A percentile compares a stretch with the other conserved stretches of the same genome.
phyloP scores from a whole-genome alignment of 37 sponge, comb jelly and placozoan genomes.

The Spongilla lacustris region DNA sequence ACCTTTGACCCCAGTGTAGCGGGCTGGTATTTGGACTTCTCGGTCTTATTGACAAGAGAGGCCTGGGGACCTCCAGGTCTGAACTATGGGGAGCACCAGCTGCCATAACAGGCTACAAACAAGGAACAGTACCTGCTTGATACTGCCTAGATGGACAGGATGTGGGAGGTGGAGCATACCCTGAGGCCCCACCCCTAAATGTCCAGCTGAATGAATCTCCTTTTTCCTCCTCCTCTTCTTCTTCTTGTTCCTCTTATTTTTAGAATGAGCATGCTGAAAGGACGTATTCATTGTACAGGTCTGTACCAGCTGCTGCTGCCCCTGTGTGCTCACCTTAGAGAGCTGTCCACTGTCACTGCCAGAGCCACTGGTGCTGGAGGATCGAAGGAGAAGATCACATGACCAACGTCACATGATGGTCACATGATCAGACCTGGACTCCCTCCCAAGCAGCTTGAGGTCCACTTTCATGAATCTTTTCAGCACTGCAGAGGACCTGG shows the following conservation, averaged over 20 bases:
- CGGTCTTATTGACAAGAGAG: background rate
- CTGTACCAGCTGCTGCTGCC: no score
- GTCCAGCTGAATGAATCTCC: background rate
- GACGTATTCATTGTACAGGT: no score
- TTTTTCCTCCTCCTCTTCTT: background rate
- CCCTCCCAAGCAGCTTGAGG: conserved; percentile 17
- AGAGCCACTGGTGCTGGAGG: conserved; percentile 66
- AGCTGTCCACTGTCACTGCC: conserved; percentile 51
- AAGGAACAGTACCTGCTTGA: background rate
- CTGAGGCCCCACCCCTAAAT: background rate
- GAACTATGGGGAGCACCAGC: background rate
- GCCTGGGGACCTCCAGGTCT: background rate
- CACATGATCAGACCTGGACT: conserved; percentile 40
- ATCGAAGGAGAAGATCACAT: background rate
- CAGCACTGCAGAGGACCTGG: background rate
- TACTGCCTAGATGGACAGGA: background rate
- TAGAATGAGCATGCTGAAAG: background rate
- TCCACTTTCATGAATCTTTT: conserved; percentile 22
- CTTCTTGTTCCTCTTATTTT: background rate
- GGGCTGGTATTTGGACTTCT: background rate
- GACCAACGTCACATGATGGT: background rate
- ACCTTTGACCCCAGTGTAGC: background rate
- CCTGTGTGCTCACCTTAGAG: no score
- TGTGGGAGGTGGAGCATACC: background rate
- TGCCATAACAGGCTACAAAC: no score